A percentile compares a stretch with the other conserved stretches of the same genome.
Evolutionary conservation across 2,888 invertebrate species (phyloP).

Genomic region (Galerucella pusilla): DNA sequence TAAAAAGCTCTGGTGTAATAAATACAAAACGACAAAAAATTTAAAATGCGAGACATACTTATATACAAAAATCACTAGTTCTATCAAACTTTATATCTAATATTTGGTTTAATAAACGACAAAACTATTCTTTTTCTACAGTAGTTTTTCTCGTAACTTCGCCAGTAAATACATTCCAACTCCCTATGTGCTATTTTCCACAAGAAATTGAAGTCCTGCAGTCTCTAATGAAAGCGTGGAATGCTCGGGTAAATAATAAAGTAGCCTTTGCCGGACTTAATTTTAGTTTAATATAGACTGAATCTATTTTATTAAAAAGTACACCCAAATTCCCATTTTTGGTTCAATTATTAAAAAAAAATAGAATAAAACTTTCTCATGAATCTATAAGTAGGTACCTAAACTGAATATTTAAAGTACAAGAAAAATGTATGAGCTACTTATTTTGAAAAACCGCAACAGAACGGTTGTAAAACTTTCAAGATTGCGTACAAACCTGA

Average conservation of each 20-base stretch:
- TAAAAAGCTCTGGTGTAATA: too few relatives aligned
- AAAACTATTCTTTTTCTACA: not conserved
- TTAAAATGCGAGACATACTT: too few relatives aligned
- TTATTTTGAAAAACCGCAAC: not conserved
- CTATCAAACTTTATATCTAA: too few relatives aligned
- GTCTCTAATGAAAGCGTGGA: not conserved
- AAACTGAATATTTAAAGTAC: too few relatives aligned
- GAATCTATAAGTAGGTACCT: too few relatives aligned
- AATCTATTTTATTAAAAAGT: not conserved
- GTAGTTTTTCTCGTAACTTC: not conserved
- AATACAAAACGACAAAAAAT: too few relatives aligned
- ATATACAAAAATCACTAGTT: too few relatives aligned
- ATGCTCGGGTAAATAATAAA: not conserved
- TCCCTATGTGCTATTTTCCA: not conserved
- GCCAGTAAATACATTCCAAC: not conserved
- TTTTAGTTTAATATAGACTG: not conserved
- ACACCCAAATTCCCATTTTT: too few relatives aligned
- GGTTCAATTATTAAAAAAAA: too few relatives aligned
- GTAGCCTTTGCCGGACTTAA: not conserved
- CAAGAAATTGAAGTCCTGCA: not conserved
- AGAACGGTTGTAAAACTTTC: not conserved
- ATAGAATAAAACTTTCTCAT: too few relatives aligned
- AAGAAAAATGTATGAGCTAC: not conserved
- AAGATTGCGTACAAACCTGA: not conserved
- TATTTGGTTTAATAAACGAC: too few relatives aligned